A percentile compares a stretch with the other conserved stretches of the same genome.
Evolutionary conservation across 2,888 invertebrate genomes (phyloP).

Genomic region (Pantelozetes paolii): DNA sequence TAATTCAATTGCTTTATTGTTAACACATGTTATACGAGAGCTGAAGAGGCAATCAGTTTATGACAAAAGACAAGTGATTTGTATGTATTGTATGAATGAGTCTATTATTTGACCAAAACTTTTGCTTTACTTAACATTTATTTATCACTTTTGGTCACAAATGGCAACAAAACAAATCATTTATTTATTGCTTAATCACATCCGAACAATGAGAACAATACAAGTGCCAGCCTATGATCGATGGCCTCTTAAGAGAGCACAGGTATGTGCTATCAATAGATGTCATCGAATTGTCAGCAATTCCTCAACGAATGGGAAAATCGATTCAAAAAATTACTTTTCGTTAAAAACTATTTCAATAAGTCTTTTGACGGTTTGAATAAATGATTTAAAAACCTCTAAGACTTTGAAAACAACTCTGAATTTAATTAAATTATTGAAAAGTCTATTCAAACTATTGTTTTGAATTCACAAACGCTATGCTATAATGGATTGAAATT

Average conservation of each 20-base stretch:
- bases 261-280: constrained; percentile 15
- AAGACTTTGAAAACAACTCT: not conserved
- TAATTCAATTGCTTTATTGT: constrained; percentile 29
- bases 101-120: not conserved
- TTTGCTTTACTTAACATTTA: constrained; percentile 21
- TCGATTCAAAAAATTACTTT: constrained; percentile 22
- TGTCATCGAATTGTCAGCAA: constrained; percentile 35
- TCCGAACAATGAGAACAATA: constrained; percentile 32
- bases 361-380: not conserved
- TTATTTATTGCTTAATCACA: constrained; percentile 36
- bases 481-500: not conserved
- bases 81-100: not conserved
- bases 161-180: constrained; percentile 20
- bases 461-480: not conserved
- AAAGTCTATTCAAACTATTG: no score
- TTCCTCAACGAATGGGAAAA: constrained; percentile 13
- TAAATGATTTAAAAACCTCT: constrained; percentile 8
- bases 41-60: constrained; percentile 25
- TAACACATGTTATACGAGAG: constrained; percentile 24
- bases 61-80: not conserved
- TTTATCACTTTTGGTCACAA: constrained; percentile 15
- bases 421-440: constrained; percentile 14
- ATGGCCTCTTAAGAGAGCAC: constrained; percentile 1
- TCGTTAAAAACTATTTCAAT: not conserved
- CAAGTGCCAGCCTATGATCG: constrained; percentile 10